Conservation (phyloP, 92 coral and sea anemone genomes). For the Siderastrea siderea region DNA sequence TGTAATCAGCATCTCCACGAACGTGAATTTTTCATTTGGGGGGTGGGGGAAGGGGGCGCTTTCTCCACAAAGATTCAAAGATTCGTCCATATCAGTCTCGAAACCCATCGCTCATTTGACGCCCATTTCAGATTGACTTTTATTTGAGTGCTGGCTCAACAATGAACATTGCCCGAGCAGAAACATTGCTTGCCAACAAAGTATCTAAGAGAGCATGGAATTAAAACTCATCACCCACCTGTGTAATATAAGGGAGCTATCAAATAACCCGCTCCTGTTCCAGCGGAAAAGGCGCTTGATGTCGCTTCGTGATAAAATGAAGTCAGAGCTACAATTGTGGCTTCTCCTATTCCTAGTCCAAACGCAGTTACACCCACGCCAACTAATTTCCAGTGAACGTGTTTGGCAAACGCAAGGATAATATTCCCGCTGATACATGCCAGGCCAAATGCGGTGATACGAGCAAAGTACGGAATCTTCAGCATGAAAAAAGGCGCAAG, state of each 20-base stretch:
- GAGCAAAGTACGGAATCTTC: slow-evolving; percentile 66
- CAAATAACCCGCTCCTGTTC: slow-evolving; percentile 79
- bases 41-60: too few species aligned
- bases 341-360: slow-evolving; percentile 77
- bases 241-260: slow-evolving; percentile 82
- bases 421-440: slow-evolving; percentile 53
- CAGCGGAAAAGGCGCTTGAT: slow-evolving; percentile 75
- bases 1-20: too few species aligned
- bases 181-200: neutral
- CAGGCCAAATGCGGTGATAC: slow-evolving; percentile 61
- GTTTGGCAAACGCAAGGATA: slow-evolving; percentile 56
- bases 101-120: too few species aligned
- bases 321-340: slow-evolving; percentile 73
- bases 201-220: neutral
- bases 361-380: slow-evolving; percentile 79
- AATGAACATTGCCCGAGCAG: neutral
- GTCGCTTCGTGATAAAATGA: slow-evolving; percentile 73
- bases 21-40: too few species aligned
- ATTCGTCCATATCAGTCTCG: too few species aligned
- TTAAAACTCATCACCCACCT: slow-evolving; percentile 45
- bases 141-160: neutral
- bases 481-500: slow-evolving; percentile 83
- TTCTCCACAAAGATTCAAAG: too few species aligned
- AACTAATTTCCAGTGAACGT: slow-evolving; percentile 79
- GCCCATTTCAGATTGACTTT: too few species aligned